Base-by-base conservation (phyloP, 2,888 invertebrate genomes). In the Chamaedrilus cognettii region DNA sequence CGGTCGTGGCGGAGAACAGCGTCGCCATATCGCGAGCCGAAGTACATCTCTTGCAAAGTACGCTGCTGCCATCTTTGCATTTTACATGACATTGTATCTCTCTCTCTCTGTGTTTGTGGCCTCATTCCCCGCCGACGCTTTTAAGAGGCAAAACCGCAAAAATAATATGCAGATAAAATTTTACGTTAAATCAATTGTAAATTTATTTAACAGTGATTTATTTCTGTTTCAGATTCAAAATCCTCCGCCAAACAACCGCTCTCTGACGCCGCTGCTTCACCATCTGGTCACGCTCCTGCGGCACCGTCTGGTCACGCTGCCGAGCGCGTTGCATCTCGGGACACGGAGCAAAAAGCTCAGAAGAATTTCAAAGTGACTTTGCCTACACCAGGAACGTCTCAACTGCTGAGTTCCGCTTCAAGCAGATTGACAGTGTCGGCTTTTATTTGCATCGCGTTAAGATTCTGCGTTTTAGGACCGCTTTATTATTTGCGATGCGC, bases 191-290 rank as follows among this genome's bases (percentile, higher is more conserved):
- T n/a, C n/a, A n/a, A n/a, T n/a, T n/a, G n/a, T n/a, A n/a, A n/a
- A n/a, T n/a, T n/a, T n/a, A n/a, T n/a, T n/a, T n/a, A n/a, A n/a
- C n/a, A n/a, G n/a, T n/a, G n/a, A n/a, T n/a, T n/a, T n/a, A n/a
- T n/a, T n/a, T n/a, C 50, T 52, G 1, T 60, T 49, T 49, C 42
- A 66, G 66, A 50, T 31, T 55, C 61, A 15, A 66, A 66, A 35
- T 66, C 61, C 1, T 55, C 60, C n/a, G 66, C 61, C 55, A 66
- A 66, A 56, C 66, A 61, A 55, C 66, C 61, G 5, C 30, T 66
- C 0, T 66, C 66, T 1, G 66, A 66, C 56, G 66, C 32, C 35
- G 65, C 65, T 30, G n/a, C 42, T n/a, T n/a, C n/a, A n/a, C n/a
- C n/a, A n/a, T n/a, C n/a, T n/a, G n/a, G n/a, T n/a, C n/a, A n/a